Percentiles rank a stretch among this genome's conserved stretches.
These are phyloP conservation scores for Bujurquina vittata DNA, from an alignment of 2,113 vertebrate species.

Conservation along the genomic window DNA sequence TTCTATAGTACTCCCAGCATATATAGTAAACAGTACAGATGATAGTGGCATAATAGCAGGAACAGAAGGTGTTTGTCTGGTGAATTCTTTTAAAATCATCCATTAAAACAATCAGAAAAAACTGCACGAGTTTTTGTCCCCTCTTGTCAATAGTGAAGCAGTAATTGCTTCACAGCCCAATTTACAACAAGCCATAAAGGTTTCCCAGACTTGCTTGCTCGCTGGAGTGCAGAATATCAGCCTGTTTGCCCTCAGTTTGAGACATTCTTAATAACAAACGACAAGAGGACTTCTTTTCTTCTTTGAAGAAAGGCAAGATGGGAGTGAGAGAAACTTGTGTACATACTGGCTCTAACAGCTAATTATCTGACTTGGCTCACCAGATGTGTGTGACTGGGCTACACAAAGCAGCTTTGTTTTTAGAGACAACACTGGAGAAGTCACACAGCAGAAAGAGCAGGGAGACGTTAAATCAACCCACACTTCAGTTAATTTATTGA, in stretches of 20 bases:
- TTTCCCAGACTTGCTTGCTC: slow-evolving; percentile 47
- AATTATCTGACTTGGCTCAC: slow-evolving; percentile 67
- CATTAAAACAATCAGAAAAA: slow-evolving; percentile 55
- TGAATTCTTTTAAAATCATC: slow-evolving; percentile 63
- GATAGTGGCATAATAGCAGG: background rate
- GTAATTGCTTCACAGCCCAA: slow-evolving; percentile 70
- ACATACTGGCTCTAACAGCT: slow-evolving; percentile 67
- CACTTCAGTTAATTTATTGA: background rate
- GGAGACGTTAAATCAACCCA: slow-evolving; percentile 5
- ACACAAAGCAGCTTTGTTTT: slow-evolving; percentile 72
- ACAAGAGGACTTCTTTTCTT: slow-evolving; percentile 67
- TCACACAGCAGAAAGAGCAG: slow-evolving; percentile 21
- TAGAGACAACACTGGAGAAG: slow-evolving; percentile 60
- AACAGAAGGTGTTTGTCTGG: slow-evolving; percentile 45
- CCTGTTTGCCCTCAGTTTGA: slow-evolving; percentile 72
- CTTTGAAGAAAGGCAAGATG: slow-evolving; percentile 71
- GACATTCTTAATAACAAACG: slow-evolving; percentile 73
- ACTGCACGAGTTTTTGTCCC: slow-evolving; percentile 51
- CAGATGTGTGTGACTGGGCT: slow-evolving; percentile 72
- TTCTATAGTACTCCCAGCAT: background rate
- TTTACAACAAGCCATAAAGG: slow-evolving; percentile 80
- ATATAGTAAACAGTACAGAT: slow-evolving; percentile 9
- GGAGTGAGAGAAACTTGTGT: slow-evolving; percentile 75
- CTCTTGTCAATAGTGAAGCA: slow-evolving; percentile 34
- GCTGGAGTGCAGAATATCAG: slow-evolving; percentile 60